phyloP scores from a whole-genome alignment of 2,888 invertebrate species.

The Sinelater perroti region DNA sequence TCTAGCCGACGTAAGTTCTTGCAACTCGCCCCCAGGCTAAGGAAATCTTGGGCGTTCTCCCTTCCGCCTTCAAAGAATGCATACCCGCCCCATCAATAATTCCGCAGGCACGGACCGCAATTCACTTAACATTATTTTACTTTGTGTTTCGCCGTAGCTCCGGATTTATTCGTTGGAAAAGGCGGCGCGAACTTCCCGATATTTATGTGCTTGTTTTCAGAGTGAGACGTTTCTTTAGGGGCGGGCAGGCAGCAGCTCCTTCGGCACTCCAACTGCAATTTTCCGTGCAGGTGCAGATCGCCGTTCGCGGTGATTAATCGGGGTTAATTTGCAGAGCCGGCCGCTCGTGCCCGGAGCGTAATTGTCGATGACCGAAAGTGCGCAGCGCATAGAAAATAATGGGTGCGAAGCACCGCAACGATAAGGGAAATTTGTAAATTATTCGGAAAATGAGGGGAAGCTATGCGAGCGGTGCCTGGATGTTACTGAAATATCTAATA shows the following conservation, averaged over 20 bases:
- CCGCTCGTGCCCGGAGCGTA: slow-evolving; percentile 10
- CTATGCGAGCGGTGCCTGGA: slow-evolving; percentile 8
- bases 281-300: slow-evolving; percentile 19
- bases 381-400: slow-evolving; percentile 21
- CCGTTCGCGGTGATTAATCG: slow-evolving; percentile 22
- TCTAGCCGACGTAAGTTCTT: no score
- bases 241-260: neutral
- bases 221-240: slow-evolving; percentile 12
- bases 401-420: slow-evolving; percentile 17
- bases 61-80: slow-evolving; percentile 6
- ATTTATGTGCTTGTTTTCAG: slow-evolving; percentile 38
- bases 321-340: slow-evolving; percentile 16
- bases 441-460: slow-evolving; percentile 15
- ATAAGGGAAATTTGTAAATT: slow-evolving; percentile 22
- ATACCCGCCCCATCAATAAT: slow-evolving; percentile 28
- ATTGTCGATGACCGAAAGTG: slow-evolving; percentile 16
- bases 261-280: neutral
- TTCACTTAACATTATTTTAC: slow-evolving; percentile 33
- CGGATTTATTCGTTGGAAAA: slow-evolving; percentile 23
- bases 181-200: slow-evolving; percentile 29
- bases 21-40: slow-evolving; percentile 8
- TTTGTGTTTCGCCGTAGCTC: slow-evolving; percentile 20
- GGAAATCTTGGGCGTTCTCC: slow-evolving; percentile 7
- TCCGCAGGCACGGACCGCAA: slow-evolving; percentile 25
- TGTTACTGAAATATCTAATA: neutral